Percentiles rank a stretch among this genome's conserved stretches.
These are phyloP conservation scores for Nothoprocta perdicaria DNA, from an alignment of 2,113 vertebrate species.

Conservation along the genomic window DNA sequence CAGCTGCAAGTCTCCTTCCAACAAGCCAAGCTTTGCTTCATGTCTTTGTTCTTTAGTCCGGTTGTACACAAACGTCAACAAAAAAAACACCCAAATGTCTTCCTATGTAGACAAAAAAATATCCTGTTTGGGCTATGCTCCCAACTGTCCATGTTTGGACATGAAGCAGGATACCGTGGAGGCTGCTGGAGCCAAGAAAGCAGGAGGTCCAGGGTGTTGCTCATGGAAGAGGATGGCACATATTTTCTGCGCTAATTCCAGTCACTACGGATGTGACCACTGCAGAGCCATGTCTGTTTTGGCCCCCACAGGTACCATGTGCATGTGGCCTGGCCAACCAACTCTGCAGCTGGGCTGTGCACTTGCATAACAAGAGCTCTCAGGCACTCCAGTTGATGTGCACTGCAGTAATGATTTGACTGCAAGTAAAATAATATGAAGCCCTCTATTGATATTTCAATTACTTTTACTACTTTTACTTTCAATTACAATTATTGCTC, in stretches of 20 bases:
- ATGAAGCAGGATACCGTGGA: neutral
- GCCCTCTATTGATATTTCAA: conserved; percentile 37
- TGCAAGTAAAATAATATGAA: conserved; percentile 17
- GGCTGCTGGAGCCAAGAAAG: neutral
- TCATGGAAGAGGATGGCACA: neutral
- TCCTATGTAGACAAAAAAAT: neutral
- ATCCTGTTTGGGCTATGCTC: neutral
- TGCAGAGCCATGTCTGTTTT: neutral
- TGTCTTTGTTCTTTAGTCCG: neutral
- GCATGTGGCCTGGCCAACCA: neutral
- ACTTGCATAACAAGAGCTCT: neutral
- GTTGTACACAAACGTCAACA: neutral
- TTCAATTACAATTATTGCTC: neutral
- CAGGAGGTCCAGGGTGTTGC: neutral
- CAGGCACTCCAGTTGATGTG: neutral
- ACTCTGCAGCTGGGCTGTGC: accelerated
- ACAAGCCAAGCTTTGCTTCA: neutral
- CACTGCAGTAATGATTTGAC: neutral
- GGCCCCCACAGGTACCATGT: neutral
- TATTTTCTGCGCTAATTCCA: neutral
- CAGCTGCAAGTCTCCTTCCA: neutral
- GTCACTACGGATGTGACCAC: neutral
- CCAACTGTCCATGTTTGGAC: neutral
- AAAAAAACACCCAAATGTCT: neutral
- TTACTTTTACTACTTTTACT: neutral